Evolutionary conservation across 2,888 invertebrate genomes (phyloP).

Genomic region (Cephalotes varians): DNA sequence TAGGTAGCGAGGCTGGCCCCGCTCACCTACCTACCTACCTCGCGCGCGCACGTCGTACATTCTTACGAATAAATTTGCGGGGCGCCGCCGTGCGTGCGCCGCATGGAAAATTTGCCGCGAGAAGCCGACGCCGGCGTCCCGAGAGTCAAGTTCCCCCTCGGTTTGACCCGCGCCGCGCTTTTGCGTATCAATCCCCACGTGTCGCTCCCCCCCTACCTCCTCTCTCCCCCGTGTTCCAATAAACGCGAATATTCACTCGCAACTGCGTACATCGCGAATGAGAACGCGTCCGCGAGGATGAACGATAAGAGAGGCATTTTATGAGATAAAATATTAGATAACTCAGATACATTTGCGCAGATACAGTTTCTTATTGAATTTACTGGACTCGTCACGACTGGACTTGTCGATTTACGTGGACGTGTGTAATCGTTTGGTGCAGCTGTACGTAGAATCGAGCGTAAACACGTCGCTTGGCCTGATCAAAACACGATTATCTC

Average conservation of each 20-base stretch:
- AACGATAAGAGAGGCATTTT: no score
- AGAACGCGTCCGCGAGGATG: neutral
- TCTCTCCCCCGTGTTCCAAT: no score
- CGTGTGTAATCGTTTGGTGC: neutral
- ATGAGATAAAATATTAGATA: neutral
- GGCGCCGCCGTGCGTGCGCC: conserved; percentile 41
- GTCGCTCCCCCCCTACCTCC: no score
- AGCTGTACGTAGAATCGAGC: conserved; percentile 14
- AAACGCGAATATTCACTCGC: neutral
- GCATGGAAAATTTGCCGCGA: conserved; percentile 21
- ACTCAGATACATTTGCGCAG: no score
- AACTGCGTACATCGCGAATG: no score
- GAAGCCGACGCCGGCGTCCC: neutral
- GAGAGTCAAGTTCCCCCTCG: conserved; percentile 2
- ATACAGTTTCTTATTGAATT: neutral
- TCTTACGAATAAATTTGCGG: conserved; percentile 74
- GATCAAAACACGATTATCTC: conserved; percentile 39
- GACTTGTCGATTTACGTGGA: neutral
- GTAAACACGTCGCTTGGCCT: conserved; percentile 10
- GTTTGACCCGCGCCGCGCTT: conserved; percentile 5
- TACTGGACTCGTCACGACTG: neutral
- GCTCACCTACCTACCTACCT: conserved; percentile 66
- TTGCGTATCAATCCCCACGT: neutral
- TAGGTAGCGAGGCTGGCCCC: conserved; percentile 57
- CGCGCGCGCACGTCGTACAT: conserved; percentile 66